A percentile compares a stretch with the other conserved stretches of the same genome.
Conservation (phyloP, 1,140 invertebrate genomes). For the Drosophila grimshawi region DNA sequence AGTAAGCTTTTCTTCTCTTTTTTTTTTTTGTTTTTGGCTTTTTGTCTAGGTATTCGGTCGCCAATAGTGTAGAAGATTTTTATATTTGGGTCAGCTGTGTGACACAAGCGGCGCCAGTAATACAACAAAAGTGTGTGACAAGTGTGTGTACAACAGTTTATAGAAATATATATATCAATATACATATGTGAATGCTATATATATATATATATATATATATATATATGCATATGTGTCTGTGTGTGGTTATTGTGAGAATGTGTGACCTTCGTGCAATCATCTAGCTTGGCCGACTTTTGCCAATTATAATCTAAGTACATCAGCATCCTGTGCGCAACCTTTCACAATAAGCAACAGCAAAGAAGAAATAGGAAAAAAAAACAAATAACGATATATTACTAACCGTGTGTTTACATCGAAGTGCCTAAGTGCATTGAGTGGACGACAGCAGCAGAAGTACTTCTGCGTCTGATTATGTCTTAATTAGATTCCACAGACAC, state of each 20-base stretch:
- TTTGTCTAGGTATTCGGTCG: conserved; percentile 9
- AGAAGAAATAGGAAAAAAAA: not conserved
- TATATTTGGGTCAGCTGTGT: conserved; percentile 35
- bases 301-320: conserved; percentile 52
- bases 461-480: conserved; percentile 25
- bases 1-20: not conserved
- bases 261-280: conserved; percentile 71
- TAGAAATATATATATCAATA: not conserved
- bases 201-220: conserved; percentile 21
- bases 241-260: conserved; percentile 25
- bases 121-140: conserved; percentile 29
- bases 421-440: conserved; percentile 34
- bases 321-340: conserved; percentile 29
- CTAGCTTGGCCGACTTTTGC: conserved; percentile 58
- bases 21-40: not conserved
- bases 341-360: not conserved
- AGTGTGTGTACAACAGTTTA: conserved; percentile 4
- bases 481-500: conserved; percentile 52
- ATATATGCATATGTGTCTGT: conserved; percentile 27
- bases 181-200: conserved; percentile 6
- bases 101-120: conserved; percentile 16
- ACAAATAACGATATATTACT: no score
- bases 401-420: not conserved
- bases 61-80: conserved; percentile 14
- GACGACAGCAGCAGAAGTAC: conserved; percentile 25